phyloP scores from a whole-genome alignment of 2,113 vertebrate genomes.

The Chrysemys picta region DNA sequence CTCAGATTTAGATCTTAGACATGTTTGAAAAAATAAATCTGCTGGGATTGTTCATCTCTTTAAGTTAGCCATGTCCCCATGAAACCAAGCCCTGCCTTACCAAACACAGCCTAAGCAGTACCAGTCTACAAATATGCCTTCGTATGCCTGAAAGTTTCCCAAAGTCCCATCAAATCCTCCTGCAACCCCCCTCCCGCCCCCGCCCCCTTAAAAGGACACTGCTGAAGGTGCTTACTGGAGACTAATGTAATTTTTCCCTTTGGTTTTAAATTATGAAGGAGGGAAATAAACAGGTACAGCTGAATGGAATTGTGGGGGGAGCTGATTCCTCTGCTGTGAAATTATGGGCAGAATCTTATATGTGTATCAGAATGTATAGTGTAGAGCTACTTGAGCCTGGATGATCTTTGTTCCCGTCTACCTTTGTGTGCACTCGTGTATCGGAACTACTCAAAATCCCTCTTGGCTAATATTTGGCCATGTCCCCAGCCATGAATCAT shows the following conservation, averaged over 20 bases:
- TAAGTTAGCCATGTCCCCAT: neutral
- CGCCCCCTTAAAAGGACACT: fast-evolving
- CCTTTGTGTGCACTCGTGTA: neutral
- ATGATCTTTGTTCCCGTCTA: neutral
- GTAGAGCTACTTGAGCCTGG: fast-evolving
- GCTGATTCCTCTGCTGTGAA: neutral
- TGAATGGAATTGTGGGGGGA: neutral
- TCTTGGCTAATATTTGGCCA: neutral
- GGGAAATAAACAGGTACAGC: neutral
- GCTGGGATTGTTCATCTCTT: neutral
- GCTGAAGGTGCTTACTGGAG: neutral
- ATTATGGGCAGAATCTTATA: neutral
- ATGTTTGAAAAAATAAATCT: fast-evolving
- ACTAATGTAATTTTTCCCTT: no score
- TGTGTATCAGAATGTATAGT: neutral
- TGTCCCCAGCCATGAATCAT: neutral
- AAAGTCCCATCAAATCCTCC: conserved; percentile 5
- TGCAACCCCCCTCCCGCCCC: neutral
- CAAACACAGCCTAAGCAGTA: neutral
- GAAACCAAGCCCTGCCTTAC: neutral
- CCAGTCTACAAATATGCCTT: neutral
- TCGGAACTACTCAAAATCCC: neutral
- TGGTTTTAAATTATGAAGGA: neutral
- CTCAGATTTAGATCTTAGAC: conserved; percentile 2
- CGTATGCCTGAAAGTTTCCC: neutral